Percentiles rank a stretch among this genome's conserved stretches.
Conservation (phyloP, 2,113 vertebrate genomes). For the Mola mola region DNA sequence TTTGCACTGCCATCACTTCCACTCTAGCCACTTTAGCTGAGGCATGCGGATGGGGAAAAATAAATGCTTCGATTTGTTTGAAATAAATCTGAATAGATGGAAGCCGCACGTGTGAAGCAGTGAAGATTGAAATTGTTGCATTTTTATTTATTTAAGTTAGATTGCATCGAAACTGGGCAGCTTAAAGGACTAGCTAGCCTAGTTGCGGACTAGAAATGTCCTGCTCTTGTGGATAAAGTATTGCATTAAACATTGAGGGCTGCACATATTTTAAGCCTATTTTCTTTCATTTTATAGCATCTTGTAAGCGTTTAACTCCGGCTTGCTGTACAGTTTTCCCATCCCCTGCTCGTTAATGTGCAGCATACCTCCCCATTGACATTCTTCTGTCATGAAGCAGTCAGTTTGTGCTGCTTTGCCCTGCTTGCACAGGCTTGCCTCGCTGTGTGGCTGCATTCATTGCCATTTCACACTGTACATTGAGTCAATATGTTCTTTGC, state of each 20-base stretch:
- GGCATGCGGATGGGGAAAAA: not conserved
- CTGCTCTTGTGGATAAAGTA: too few relatives aligned
- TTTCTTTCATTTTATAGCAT: not conserved
- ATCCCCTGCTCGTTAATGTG: conserved; percentile 14
- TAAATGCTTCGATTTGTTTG: too few relatives aligned
- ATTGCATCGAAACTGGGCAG: too few relatives aligned
- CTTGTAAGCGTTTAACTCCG: not conserved
- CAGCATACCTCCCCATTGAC: conserved; percentile 48
- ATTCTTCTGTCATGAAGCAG: conserved; percentile 70
- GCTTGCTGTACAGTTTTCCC: conserved; percentile 12
- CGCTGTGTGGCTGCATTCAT: conserved; percentile 15
- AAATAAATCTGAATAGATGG: too few relatives aligned
- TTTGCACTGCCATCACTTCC: not conserved
- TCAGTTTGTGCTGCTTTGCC: conserved; percentile 11
- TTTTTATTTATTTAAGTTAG: too few relatives aligned
- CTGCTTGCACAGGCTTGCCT: conserved; percentile 58
- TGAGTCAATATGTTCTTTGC: not conserved
- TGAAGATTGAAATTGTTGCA: not conserved
- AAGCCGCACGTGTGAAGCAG: not conserved
- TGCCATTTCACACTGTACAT: not conserved
- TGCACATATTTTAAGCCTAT: too few relatives aligned
- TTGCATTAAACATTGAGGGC: too few relatives aligned
- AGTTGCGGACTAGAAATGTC: too few relatives aligned
- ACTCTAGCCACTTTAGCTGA: not conserved
- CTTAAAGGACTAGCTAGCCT: too few relatives aligned